phyloP scores from a whole-genome alignment of 2,888 invertebrate genomes.

The Drosophila neutralis region DNA sequence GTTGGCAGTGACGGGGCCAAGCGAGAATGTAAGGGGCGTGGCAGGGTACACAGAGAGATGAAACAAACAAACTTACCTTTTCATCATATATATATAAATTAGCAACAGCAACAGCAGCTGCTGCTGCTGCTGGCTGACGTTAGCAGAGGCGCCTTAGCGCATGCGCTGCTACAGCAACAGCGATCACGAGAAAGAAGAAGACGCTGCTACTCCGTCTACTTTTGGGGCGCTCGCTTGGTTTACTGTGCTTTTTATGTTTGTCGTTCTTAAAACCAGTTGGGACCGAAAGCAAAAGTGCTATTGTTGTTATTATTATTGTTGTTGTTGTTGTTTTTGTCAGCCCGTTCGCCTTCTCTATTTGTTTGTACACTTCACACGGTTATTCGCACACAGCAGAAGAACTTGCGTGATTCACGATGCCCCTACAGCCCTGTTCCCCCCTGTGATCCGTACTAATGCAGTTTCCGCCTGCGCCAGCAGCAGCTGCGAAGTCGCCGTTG shows the following conservation, averaged over 20 bases:
- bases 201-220: conserved; percentile 20
- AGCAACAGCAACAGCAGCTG: conserved; percentile 30
- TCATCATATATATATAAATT: conserved; percentile 28
- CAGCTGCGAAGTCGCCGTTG: conserved; percentile 56
- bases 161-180: conserved; percentile 51
- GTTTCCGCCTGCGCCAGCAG: conserved; percentile 74
- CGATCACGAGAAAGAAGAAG: conserved; percentile 46
- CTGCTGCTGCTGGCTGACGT: conserved; percentile 21
- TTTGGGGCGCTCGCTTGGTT: conserved; percentile 48
- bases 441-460: conserved; percentile 57
- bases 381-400: conserved; percentile 63
- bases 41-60: conserved; percentile 6
- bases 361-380: conserved; percentile 63
- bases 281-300: conserved; percentile 83
- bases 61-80: conserved; percentile 48
- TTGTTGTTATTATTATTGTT: conserved; percentile 58
- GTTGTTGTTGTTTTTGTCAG: conserved; percentile 33
- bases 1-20: conserved; percentile 7
- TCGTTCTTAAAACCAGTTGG: conserved; percentile 76
- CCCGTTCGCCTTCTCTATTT: conserved; percentile 58
- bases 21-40: conserved; percentile 12
- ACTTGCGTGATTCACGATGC: conserved; percentile 71
- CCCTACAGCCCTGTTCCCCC: conserved; percentile 33
- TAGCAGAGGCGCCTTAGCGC: conserved; percentile 45
- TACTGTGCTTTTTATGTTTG: conserved; percentile 53